Conservation (phyloP, 2,797 vertebrate genomes). For the Pseudochirops cupreus region DNA sequence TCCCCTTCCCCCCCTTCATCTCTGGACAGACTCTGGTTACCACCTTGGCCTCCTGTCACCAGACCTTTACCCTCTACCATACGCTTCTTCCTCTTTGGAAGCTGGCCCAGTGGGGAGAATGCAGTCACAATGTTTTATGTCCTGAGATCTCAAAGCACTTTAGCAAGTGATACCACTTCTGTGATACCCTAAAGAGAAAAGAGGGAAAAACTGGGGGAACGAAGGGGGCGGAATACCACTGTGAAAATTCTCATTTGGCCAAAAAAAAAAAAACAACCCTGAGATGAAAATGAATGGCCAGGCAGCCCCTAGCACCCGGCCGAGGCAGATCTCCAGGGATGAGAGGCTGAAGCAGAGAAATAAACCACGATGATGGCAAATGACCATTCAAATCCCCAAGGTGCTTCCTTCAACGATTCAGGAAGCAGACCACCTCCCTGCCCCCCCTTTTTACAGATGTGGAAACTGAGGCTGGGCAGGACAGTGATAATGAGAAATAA, state of each 20-base stretch:
- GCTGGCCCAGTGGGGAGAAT: slow-evolving; percentile 56
- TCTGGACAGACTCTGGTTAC: background rate
- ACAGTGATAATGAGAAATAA: background rate
- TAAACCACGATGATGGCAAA: background rate
- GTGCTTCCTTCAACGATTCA: background rate
- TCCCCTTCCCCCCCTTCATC: background rate
- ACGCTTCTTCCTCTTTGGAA: slow-evolving; percentile 61
- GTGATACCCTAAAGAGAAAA: slow-evolving; percentile 78
- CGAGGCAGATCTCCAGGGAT: slow-evolving; percentile 20
- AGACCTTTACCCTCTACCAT: slow-evolving; percentile 64
- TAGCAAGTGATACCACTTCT: slow-evolving; percentile 78
- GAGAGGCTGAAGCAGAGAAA: background rate
- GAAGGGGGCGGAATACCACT: background rate
- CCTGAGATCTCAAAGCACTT: slow-evolving; percentile 79
- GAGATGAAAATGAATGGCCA: slow-evolving; percentile 72
- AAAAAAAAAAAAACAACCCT: slow-evolving; percentile 24
- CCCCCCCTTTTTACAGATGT: background rate
- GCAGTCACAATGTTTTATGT: slow-evolving; percentile 69
- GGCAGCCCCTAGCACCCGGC: slow-evolving; percentile 67
- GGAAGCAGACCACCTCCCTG: background rate
- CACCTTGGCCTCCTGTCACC: background rate
- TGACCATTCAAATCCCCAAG: too few relatives aligned
- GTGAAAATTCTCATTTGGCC: slow-evolving; percentile 77
- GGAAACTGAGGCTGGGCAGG: background rate
- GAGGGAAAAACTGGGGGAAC: slow-evolving; percentile 65